Evolutionary conservation across 2,888 invertebrate genomes (phyloP).

Genomic region (Mayetiola destructor): DNA sequence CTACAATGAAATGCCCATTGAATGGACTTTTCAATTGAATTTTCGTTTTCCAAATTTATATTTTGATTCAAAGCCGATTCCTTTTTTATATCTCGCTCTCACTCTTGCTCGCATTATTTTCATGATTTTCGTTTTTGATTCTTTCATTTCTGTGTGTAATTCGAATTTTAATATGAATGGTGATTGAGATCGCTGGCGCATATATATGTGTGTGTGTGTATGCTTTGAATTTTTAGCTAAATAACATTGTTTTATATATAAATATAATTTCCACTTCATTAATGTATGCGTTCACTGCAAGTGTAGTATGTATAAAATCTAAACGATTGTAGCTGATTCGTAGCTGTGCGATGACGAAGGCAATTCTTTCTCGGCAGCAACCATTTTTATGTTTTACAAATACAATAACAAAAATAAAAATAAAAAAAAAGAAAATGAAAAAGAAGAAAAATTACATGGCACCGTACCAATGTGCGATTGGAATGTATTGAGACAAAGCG

Average conservation of each 20-base stretch:
- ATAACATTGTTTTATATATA: no score
- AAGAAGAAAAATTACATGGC: not conserved
- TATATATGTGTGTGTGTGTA: not conserved
- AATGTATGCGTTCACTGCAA: not conserved
- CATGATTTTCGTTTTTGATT: no score
- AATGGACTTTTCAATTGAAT: no score
- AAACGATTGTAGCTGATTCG: not conserved
- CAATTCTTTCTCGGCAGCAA: slow-evolving; percentile 9
- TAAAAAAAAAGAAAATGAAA: not conserved
- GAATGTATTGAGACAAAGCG: no score
- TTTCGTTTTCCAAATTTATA: no score
- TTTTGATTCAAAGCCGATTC: no score
- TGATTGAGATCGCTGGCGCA: not conserved
- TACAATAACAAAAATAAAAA: not conserved
- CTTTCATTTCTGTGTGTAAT: no score
- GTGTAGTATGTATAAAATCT: not conserved
- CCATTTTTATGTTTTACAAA: slow-evolving; percentile 4
- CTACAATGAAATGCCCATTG: no score
- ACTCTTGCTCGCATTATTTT: no score
- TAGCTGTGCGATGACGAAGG: not conserved
- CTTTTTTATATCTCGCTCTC: no score
- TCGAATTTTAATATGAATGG: no score
- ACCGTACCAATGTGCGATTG: not conserved
- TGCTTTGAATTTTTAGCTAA: not conserved
- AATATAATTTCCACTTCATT: no score